Evolutionary conservation across 2,888 invertebrate genomes (phyloP).

Genomic region (Pterobdella sp.): DNA sequence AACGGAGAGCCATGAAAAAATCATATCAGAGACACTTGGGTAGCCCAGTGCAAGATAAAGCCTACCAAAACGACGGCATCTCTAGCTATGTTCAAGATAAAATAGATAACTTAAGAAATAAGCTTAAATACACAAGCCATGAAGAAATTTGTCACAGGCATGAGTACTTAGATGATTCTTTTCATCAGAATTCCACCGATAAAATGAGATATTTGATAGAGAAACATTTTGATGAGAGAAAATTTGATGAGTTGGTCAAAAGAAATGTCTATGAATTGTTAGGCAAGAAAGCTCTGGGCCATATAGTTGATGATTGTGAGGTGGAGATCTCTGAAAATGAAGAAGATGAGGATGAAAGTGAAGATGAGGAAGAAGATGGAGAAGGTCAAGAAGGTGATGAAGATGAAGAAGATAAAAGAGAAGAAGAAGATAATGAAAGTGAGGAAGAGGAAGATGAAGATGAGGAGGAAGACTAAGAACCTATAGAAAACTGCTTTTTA

Average conservation of each 20-base stretch:
- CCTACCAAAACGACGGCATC: too few species aligned
- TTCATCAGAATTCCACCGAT: too few species aligned
- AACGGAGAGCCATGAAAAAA: too few species aligned
- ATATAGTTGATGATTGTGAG: not conserved
- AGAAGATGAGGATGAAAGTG: not conserved
- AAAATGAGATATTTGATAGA: too few species aligned
- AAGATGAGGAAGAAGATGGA: not conserved
- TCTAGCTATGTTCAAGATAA: too few species aligned
- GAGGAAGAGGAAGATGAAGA: not conserved
- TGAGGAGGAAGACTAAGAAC: not conserved
- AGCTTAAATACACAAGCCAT: too few species aligned
- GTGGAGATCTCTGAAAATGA: not conserved
- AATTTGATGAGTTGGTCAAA: not conserved
- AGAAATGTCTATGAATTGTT: not conserved
- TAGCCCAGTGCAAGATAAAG: too few species aligned
- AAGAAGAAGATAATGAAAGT: not conserved
- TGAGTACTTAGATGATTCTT: too few species aligned
- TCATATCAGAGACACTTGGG: too few species aligned
- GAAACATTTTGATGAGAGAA: not conserved
- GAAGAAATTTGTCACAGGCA: too few species aligned
- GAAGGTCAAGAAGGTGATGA: not conserved
- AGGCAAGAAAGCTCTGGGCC: not conserved
- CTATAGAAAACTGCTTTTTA: not conserved
- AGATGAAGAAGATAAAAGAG: not conserved
- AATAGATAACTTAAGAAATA: too few species aligned